Conservation (phyloP, 2,113 vertebrate species). For the Tamias sibiricus region DNA sequence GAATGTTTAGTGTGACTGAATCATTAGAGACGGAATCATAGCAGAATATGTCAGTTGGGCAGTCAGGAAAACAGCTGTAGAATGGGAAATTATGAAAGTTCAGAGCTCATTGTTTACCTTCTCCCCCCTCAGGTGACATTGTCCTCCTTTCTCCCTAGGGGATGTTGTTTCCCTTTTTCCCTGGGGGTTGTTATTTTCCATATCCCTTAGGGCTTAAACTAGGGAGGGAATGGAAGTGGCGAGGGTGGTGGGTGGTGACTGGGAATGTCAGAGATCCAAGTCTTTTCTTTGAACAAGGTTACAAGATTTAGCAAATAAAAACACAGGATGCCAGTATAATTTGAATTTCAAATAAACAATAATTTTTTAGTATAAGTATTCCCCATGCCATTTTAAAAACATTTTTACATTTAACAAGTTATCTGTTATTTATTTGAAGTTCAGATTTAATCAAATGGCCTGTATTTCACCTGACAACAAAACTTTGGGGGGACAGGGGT, state of each 20-base stretch:
- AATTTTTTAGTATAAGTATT: slow-evolving; percentile 1
- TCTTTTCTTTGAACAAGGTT: background rate
- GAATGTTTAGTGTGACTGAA: no score
- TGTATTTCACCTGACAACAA: background rate
- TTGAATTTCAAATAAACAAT: background rate
- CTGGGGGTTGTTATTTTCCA: no score
- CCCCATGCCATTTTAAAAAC: background rate
- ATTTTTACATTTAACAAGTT: background rate
- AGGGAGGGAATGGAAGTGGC: background rate
- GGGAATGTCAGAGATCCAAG: background rate
- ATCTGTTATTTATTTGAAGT: slow-evolving; percentile 23
- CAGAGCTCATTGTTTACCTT: no score
- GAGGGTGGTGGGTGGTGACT: background rate
- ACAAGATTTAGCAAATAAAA: slow-evolving; percentile 27
- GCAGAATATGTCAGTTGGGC: no score
- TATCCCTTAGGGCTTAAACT: background rate
- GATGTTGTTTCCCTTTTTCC: no score
- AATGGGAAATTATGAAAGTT: no score
- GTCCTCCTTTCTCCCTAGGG: no score
- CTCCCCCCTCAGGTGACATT: no score
- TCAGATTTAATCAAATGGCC: slow-evolving; percentile 8
- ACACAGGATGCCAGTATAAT: background rate
- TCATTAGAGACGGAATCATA: no score
- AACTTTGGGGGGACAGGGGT: background rate
- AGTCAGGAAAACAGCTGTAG: no score